Conservation (phyloP, 2,113 vertebrate species). For the Alouatta palliata region DNA sequence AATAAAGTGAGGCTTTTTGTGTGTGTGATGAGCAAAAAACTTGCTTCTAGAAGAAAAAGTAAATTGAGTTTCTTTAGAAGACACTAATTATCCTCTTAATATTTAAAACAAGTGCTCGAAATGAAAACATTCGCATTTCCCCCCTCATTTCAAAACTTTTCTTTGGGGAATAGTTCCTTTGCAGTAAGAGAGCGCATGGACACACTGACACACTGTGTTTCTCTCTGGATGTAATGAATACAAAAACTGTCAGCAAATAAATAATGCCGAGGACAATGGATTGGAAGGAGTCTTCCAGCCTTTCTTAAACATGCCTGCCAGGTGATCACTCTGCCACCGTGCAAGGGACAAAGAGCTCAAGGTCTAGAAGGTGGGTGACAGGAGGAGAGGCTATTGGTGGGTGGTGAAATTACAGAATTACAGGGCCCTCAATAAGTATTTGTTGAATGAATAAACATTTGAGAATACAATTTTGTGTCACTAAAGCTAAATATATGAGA, state of each 20-base stretch:
- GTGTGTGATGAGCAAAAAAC: not conserved
- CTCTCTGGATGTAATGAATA: not conserved
- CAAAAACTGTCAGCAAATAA: not conserved
- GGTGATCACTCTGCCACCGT: not conserved
- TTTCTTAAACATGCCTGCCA: not conserved
- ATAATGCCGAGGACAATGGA: not conserved
- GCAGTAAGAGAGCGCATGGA: not conserved
- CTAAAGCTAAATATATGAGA: not conserved
- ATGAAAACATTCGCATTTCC: not conserved
- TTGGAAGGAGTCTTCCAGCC: not conserved
- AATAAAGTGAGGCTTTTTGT: not conserved
- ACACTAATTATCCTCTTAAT: not conserved
- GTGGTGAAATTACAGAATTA: not conserved
- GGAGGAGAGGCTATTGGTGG: not conserved
- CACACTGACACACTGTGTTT: not conserved
- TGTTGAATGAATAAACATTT: conserved; percentile 41
- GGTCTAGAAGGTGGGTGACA: not conserved
- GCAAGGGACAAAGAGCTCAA: conserved; percentile 29
- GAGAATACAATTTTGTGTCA: not conserved
- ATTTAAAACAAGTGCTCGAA: not conserved
- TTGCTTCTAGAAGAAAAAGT: conserved; percentile 3
- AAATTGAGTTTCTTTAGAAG: not conserved
- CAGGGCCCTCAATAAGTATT: not conserved
- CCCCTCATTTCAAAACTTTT: conserved; percentile 6
- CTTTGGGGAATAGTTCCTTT: not conserved